Percentiles rank a stretch among this genome's conserved stretches.
These are phyloP conservation scores for Hololepta plana DNA, from an alignment of 2,888 invertebrate genomes.

Conservation along the genomic window DNA sequence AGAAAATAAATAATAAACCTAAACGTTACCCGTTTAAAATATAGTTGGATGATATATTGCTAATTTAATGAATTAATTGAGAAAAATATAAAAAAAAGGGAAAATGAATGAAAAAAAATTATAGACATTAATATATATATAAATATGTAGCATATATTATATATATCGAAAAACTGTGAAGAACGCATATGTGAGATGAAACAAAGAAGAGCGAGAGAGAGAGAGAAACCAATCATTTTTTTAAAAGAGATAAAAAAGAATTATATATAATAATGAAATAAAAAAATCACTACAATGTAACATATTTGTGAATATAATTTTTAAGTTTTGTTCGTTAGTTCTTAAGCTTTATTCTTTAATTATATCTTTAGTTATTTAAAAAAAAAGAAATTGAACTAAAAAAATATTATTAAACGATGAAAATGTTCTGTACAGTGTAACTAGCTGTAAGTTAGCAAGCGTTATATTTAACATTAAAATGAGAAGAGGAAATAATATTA, in stretches of 20 bases:
- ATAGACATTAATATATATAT: slow-evolving; percentile 23
- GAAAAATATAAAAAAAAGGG: no score
- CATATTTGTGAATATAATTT: slow-evolving; percentile 27
- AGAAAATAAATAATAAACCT: slow-evolving; percentile 13
- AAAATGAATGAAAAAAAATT: slow-evolving; percentile 20
- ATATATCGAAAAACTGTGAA: slow-evolving; percentile 14
- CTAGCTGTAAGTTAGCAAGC: slow-evolving; percentile 23
- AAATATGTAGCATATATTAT: slow-evolving; percentile 25
- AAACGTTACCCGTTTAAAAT: slow-evolving; percentile 28
- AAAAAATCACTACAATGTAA: slow-evolving; percentile 28
- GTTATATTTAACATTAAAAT: slow-evolving; percentile 17
- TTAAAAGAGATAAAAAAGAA: no score
- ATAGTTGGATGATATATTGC: slow-evolving; percentile 26
- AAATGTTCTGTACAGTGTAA: slow-evolving; percentile 31
- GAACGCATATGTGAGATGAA: slow-evolving; percentile 1
- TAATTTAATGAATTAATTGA: no score
- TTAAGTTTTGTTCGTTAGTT: slow-evolving; percentile 25
- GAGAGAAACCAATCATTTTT: no score
- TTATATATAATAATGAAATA: no score
- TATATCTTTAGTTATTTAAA: slow-evolving; percentile 11
- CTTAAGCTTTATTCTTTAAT: slow-evolving; percentile 13
- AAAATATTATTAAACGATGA: slow-evolving; percentile 7
- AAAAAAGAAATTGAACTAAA: slow-evolving; percentile 7
- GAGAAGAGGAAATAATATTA: slow-evolving; percentile 23
- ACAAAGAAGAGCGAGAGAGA: no score